These are phyloP conservation scores for Neosilurus hyrtlii DNA, from an alignment of 2,797 vertebrate genomes.

Conservation along the genomic window DNA sequence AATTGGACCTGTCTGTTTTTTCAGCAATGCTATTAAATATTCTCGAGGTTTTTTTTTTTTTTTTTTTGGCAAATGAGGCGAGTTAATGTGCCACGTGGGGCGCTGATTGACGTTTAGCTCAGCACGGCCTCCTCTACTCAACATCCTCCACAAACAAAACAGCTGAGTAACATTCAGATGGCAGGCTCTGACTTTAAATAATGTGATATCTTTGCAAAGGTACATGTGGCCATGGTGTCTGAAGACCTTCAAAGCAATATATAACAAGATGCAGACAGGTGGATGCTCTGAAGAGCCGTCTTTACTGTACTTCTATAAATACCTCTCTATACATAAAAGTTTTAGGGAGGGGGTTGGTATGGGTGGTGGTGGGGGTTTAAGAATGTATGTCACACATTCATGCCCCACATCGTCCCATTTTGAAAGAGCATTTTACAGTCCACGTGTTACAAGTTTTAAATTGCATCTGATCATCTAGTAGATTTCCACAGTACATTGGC, in stretches of 20 bases:
- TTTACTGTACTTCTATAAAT: background rate
- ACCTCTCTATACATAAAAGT: conserved; percentile 65
- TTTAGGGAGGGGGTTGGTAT: conserved; percentile 46
- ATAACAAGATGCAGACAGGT: conserved; percentile 65
- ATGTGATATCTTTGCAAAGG: background rate
- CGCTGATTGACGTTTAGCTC: conserved; percentile 23
- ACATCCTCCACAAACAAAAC: conserved; percentile 19
- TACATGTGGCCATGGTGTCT: background rate
- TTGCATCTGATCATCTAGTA: conserved; percentile 9
- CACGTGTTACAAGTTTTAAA: background rate
- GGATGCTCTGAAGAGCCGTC: conserved; percentile 49
- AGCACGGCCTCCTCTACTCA: conserved; percentile 12
- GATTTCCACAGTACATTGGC: conserved; percentile 45
- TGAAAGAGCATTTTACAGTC: background rate
- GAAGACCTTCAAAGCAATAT: background rate
- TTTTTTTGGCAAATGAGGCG: conserved; percentile 22
- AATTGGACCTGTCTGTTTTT: conserved; percentile 11
- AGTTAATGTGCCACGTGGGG: conserved; percentile 23
- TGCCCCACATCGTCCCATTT: background rate
- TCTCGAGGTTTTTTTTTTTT: background rate
- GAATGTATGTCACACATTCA: conserved; percentile 32
- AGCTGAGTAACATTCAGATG: background rate
- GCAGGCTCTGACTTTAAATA: background rate
- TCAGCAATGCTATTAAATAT: conserved; percentile 6
- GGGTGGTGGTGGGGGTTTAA: background rate